A percentile compares a stretch with the other conserved stretches of the same genome.
These are phyloP conservation scores for Aphodius granarius DNA, from an alignment of 2,888 invertebrate species.

Conservation along the genomic window DNA sequence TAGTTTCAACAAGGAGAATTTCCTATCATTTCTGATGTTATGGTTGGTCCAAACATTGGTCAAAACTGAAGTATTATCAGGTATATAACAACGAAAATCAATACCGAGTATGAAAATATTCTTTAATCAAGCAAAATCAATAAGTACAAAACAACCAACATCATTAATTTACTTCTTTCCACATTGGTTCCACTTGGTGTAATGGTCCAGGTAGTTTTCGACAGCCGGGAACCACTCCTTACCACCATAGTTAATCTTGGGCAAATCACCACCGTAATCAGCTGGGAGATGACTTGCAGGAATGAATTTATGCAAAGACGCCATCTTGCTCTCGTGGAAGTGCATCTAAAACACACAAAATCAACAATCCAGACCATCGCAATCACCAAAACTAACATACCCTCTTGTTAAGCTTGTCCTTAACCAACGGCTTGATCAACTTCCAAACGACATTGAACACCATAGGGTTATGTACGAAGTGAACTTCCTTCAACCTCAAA, in stretches of 20 bases:
- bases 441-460: conserved; percentile 83
- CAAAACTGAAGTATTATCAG: no score
- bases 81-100: neutral
- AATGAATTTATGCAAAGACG: conserved; percentile 73
- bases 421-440: conserved; percentile 81
- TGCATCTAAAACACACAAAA: conserved; percentile 63
- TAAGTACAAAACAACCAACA: neutral
- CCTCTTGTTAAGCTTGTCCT: conserved; percentile 74
- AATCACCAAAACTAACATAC: conserved; percentile 54
- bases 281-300: conserved; percentile 69
- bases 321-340: conserved; percentile 85
- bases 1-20: no score
- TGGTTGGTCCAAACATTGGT: no score
- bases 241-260: conserved; percentile 75
- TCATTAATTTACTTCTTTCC: conserved; percentile 50
- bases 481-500: conserved; percentile 79
- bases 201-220: conserved; percentile 64
- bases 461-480: conserved; percentile 83
- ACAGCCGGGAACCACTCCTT: conserved; percentile 78
- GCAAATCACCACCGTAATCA: conserved; percentile 75
- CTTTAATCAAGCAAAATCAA: neutral
- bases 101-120: neutral
- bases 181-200: conserved; percentile 69
- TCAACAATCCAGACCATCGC: neutral
- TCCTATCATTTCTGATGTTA: no score